Percentiles rank a stretch among this genome's conserved stretches.
Evolutionary conservation across 1,140 invertebrate genomes (phyloP).

Genomic region (Caenorhabditis briggsae): DNA sequence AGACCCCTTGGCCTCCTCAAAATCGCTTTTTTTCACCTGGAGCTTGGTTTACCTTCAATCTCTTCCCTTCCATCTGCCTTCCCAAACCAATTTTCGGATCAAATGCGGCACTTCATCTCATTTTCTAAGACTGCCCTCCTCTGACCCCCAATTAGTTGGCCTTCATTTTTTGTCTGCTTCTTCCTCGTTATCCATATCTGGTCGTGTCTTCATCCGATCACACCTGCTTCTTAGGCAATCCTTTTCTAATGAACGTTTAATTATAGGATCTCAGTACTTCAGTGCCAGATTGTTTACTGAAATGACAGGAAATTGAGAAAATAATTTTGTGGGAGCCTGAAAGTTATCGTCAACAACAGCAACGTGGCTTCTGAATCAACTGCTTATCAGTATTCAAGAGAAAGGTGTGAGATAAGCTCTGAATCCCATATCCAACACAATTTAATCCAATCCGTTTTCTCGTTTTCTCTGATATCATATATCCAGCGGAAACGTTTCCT

Average conservation of each 20-base stretch:
- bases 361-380: too few relatives aligned
- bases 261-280: background rate
- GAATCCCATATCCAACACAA: too few relatives aligned
- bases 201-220: too few relatives aligned
- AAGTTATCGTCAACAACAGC: background rate
- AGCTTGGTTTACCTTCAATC: background rate
- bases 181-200: background rate
- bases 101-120: background rate
- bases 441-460: too few relatives aligned
- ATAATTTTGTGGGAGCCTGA: background rate
- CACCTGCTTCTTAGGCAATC: background rate
- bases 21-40: too few relatives aligned
- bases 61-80: background rate
- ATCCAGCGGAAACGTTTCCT: background rate
- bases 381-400: too few relatives aligned
- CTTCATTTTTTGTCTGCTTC: background rate
- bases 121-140: background rate
- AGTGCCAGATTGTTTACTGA: background rate
- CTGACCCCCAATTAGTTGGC: slow-evolving; percentile 11
- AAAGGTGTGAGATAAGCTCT: too few relatives aligned
- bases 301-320: background rate
- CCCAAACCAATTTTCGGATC: slow-evolving; percentile 30
- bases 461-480: background rate
- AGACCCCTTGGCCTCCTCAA: too few relatives aligned
- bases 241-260: background rate